phyloP scores from a whole-genome alignment of 2,888 invertebrate genomes.

The Allophyes oxyacanthae region DNA sequence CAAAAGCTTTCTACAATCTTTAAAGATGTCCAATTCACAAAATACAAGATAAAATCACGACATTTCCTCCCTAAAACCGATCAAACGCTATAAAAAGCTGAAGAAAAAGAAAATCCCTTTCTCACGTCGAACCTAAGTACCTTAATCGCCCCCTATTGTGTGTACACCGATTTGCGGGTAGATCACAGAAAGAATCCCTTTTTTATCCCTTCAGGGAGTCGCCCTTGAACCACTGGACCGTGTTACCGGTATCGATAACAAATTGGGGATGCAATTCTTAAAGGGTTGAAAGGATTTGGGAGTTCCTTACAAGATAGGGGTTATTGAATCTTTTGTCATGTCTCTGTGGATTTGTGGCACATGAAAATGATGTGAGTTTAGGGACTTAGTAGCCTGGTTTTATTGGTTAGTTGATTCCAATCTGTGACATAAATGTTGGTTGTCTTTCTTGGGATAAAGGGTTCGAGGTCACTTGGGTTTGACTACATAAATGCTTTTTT shows the following conservation, averaged over 20 bases:
- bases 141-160: slow-evolving; percentile 79
- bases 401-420: background rate
- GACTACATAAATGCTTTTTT: no score
- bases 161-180: slow-evolving; percentile 79
- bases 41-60: slow-evolving; percentile 29
- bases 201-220: slow-evolving; percentile 81
- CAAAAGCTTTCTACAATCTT: slow-evolving; percentile 2
- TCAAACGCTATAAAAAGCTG: slow-evolving; percentile 53
- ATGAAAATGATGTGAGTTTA: slow-evolving; percentile 9
- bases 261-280: slow-evolving; percentile 81
- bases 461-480: background rate
- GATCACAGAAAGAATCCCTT: slow-evolving; percentile 83
- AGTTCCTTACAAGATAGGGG: slow-evolving; percentile 71
- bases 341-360: slow-evolving; percentile 39
- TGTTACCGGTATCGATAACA: slow-evolving; percentile 85
- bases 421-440: background rate
- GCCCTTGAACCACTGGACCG: slow-evolving; percentile 72
- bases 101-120: slow-evolving; percentile 63
- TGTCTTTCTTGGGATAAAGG: background rate
- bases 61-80: slow-evolving; percentile 53
- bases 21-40: slow-evolving; percentile 7
- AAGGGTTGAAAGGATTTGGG: slow-evolving; percentile 76
- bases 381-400: slow-evolving; percentile 24
- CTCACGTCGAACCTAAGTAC: slow-evolving; percentile 75
- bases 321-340: slow-evolving; percentile 66